These are phyloP conservation scores for Varanus salvator DNA, from an alignment of 2,113 vertebrate genomes.

Conservation along the genomic window DNA sequence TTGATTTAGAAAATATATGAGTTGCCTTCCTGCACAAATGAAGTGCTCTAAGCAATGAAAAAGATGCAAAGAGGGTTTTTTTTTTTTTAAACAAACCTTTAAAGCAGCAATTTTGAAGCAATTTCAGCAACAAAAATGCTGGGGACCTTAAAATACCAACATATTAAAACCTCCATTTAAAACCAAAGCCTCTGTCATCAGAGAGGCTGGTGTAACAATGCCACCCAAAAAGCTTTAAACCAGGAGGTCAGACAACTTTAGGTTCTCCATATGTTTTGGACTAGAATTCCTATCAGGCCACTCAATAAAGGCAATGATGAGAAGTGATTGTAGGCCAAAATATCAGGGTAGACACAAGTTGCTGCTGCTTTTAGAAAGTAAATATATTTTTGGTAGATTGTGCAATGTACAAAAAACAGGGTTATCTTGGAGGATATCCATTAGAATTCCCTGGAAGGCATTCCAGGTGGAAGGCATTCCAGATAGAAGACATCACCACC, in stretches of 20 bases:
- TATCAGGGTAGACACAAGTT: neutral
- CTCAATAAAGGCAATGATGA: no score
- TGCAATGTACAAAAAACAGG: neutral
- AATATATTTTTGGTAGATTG: neutral
- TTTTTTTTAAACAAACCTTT: neutral
- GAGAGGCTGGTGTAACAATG: neutral
- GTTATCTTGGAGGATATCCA: neutral
- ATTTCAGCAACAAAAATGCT: neutral
- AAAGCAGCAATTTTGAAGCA: neutral
- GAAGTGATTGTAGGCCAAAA: no score
- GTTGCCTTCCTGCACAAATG: neutral
- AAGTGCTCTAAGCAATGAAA: neutral
- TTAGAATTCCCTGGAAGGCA: neutral
- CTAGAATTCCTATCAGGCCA: no score
- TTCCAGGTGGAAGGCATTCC: neutral
- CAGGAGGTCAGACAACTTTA: neutral
- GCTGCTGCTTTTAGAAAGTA: neutral
- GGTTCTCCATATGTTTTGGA: neutral
- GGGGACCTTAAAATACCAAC: neutral
- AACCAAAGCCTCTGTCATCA: neutral
- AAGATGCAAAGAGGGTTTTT: neutral
- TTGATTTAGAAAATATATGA: neutral
- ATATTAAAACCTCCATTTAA: constrained; percentile 5
- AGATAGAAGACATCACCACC: neutral
- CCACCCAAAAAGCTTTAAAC: neutral